phyloP scores from a whole-genome alignment of 2,113 vertebrate genomes.

The Donacobius atricapilla region DNA sequence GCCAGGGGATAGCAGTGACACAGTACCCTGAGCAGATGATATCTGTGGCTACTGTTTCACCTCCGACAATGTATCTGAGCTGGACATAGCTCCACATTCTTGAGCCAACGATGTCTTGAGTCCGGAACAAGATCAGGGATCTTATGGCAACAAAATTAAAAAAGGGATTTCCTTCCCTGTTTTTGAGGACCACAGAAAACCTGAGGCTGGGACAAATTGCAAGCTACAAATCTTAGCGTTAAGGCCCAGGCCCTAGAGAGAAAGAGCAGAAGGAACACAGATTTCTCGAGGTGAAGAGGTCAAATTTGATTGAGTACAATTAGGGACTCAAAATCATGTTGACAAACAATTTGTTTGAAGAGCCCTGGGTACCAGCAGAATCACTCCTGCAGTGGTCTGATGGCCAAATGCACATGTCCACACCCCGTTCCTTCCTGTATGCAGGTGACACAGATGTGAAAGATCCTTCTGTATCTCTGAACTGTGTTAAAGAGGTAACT shows the following conservation, averaged over 20 bases:
- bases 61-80: background rate
- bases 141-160: background rate
- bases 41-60: background rate
- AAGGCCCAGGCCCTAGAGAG: background rate
- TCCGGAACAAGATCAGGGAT: background rate
- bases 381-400: background rate
- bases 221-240: background rate
- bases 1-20: background rate
- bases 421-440: background rate
- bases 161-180: background rate
- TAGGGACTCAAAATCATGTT: background rate
- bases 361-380: background rate
- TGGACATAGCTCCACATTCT: background rate
- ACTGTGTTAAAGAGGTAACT: background rate
- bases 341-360: background rate
- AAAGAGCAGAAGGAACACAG: rapidly evolving
- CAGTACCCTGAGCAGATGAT: background rate
- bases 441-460: background rate
- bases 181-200: background rate
- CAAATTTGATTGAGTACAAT: background rate
- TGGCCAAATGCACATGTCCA: background rate
- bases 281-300: background rate
- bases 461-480: background rate
- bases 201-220: background rate
- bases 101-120: background rate